Evolutionary conservation across 2,113 vertebrate genomes (phyloP), one percentile per base, ranked within the genome.

Genomic region (Zapus hudsonius): DNA sequence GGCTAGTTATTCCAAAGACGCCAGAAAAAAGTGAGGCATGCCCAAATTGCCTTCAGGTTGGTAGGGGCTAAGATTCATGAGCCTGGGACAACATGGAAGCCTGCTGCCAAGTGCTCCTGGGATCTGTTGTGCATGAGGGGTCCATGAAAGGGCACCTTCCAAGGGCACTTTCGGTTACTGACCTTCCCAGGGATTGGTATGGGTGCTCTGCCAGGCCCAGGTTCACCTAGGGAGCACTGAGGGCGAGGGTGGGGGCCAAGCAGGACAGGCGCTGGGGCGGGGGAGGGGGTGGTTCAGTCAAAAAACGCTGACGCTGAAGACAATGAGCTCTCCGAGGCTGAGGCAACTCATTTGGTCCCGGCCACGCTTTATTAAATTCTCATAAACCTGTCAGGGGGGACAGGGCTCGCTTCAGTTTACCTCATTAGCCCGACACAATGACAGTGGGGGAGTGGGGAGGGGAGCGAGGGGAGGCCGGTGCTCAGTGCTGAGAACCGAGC

Each of bases 341-440:
- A 96, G 90, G 96, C 95, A 96, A 96, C 96, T 98, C 98, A 98
- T 98, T 98, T 98, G 98, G 98, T 98, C 98, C 98, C 74, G 0
- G 98, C 98, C 97, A 98, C 98, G 98, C 98, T 98, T 98, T 98
- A 98, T 98, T 98, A 98, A 98, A 98, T 98, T 98, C 98, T 98
- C 98, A 98, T 98, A 98, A 98, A 98, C 98, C 98, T 98, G 98
- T 98, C 98, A 98, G 98, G 98, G 98, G 98, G 98, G 98, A 98
- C 98, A 98, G 97, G 98, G 98, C 98, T 98, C 98, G 98, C 98
- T 98, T 98, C 98, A 98, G 97, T 98, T 98, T 98, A 98, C 98
- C 98, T 98, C 98, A 98, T 98, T 98, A 98, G 98, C 98, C 98
- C 96, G 93, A 98, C 97, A 98, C 98, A 98, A 98, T 98, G 97